Base-by-base conservation (phyloP, 30 jellyfish, hydroid and myxozoan genomes). In the Aurelia aurita region DNA sequence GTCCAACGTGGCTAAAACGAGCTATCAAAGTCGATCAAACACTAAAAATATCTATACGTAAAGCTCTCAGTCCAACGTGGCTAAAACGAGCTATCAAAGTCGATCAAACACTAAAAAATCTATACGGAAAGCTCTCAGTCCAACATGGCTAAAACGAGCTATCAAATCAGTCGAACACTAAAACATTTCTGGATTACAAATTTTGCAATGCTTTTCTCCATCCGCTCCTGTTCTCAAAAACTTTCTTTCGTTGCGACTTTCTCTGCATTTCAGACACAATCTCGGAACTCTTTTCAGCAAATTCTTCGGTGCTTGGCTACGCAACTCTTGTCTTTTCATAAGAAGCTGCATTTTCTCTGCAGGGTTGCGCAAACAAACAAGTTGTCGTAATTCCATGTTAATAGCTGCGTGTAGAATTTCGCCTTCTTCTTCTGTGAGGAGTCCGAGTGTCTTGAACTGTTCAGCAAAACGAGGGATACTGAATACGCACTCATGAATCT, bases 371-470 rank as follows among this genome's bases (percentile, higher is more conserved):
- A 78, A 76, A 20, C 86, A 27, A 31, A 27, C 66, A 28, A 78
- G 71, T 45, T 58, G 86, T 59, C 67, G 72, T 59, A 58, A 13
- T 43, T 78, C 89, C 85, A 19, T 58, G 1, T 78, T 78, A 0
- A 78, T 34, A 20, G 69, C 35, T 10, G 72, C 63, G 44, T 80
- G 91, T 22, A 80, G 60, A 43, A 89, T 80, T 29, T 74, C 86
- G 20, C 86, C 86, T 74, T 74, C 86, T 74, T 74, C 86, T 44
- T 74, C 86, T 8, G 75, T 46, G 25, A 74, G 86, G 27, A 74
- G 55, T 46, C 91, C 87, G 15, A 66, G 39, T 7, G 91, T 80
- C 59, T 59, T 64, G 55, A 53, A 72, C 88, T 25, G 74, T 35
- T 80, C 68, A 28, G 45, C 86, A 66, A 80, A 80, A 19, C 69